Evolutionary conservation across 2,797 vertebrate genomes (phyloP).

Genomic region (Phylloscopus collybita): DNA sequence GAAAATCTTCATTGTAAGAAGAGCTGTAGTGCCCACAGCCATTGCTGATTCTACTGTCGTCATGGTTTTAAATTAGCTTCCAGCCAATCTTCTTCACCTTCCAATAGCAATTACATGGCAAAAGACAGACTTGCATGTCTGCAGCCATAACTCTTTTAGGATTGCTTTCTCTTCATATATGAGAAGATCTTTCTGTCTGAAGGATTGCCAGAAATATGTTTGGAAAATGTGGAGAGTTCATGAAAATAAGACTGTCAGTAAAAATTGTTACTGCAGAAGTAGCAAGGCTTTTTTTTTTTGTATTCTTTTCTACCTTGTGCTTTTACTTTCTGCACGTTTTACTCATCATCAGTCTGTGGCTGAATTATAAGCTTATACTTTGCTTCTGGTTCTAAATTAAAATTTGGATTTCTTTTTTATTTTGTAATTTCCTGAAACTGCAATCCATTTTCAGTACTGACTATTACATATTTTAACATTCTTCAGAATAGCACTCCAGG

Average conservation of each 20-base stretch:
- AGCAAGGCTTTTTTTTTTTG: neutral
- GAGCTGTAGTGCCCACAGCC: neutral
- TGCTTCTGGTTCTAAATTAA: neutral
- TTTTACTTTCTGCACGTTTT: neutral
- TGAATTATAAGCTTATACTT: neutral
- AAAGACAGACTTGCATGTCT: neutral
- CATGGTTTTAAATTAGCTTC: neutral
- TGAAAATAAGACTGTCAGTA: neutral
- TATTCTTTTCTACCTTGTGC: neutral
- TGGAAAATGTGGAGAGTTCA: neutral
- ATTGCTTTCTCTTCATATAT: neutral
- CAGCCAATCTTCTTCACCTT: neutral
- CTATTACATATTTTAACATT: constrained; percentile 13
- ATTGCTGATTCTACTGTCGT: neutral
- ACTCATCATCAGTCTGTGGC: neutral
- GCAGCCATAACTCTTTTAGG: neutral
- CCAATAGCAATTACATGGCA: neutral
- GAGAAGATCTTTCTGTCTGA: neutral
- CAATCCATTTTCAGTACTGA: neutral
- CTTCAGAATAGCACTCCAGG: neutral
- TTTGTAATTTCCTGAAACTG: constrained; percentile 31
- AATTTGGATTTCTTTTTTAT: constrained; percentile 22
- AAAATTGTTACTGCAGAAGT: neutral
- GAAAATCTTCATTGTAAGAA: neutral
- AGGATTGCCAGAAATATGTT: neutral